Conservation (phyloP, 2,888 invertebrate genomes). For the Erebia palarica region DNA sequence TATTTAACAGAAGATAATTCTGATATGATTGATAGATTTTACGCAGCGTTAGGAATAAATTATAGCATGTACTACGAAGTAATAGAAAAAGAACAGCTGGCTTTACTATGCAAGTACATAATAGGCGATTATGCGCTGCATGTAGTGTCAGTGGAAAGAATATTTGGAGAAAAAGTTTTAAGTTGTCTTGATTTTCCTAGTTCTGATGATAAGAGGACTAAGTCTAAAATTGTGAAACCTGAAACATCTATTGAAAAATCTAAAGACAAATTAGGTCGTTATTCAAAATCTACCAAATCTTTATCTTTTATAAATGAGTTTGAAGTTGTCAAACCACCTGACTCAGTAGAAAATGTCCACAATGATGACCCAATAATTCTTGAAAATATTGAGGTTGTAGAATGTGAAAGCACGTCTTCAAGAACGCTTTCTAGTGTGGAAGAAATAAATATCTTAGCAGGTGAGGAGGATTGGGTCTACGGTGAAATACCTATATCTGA, state of each 20-base stretch:
- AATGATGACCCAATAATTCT: conserved; percentile 45
- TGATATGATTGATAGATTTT: conserved; percentile 82
- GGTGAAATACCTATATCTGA: conserved; percentile 65
- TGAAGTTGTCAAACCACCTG: conserved; percentile 55
- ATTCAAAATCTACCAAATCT: conserved; percentile 56
- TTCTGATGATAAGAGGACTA: conserved; percentile 63
- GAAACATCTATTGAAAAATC: conserved; percentile 57
- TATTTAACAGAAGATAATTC: conserved; percentile 69
- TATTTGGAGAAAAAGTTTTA: conserved; percentile 71
- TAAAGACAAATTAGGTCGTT: conserved; percentile 56
- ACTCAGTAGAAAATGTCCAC: conserved; percentile 46
- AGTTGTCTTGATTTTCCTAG: conserved; percentile 62
- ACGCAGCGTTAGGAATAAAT: conserved; percentile 81
- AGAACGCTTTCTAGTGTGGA: conserved; percentile 47
- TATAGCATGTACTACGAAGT: conserved; percentile 82
- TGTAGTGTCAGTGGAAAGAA: conserved; percentile 55
- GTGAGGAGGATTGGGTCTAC: conserved; percentile 77
- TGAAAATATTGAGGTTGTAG: conserved; percentile 51
- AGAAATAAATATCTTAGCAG: conserved; percentile 59
- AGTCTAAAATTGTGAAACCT: conserved; percentile 65
- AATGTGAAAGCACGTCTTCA: conserved; percentile 46
- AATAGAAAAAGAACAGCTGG: conserved; percentile 79
- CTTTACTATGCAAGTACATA: conserved; percentile 73
- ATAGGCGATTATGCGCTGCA: conserved; percentile 68
- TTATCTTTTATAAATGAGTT: conserved; percentile 49